Conservation (phyloP, 2,888 invertebrate genomes). For the Lepidocyrtoides sp. region DNA sequence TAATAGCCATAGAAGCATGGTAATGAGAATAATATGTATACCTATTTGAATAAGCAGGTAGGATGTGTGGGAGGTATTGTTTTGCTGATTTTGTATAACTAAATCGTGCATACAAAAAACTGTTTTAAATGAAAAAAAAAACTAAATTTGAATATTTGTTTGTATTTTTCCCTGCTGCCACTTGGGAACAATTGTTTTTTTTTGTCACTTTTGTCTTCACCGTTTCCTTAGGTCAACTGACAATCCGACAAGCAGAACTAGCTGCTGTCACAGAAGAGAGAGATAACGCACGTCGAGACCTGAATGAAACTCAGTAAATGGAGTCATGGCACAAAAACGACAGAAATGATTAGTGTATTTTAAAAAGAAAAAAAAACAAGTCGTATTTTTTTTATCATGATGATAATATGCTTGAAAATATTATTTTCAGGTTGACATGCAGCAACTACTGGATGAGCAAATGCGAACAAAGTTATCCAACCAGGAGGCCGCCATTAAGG, state of each 20-base stretch:
- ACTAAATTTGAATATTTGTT: no score
- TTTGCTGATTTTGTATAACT: no score
- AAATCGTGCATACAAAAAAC: no score
- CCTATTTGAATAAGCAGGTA: no score
- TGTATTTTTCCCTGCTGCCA: neutral
- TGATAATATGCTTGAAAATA: no score
- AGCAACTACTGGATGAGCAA: constrained; percentile 96
- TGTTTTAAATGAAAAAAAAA: no score
- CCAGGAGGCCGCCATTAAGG: constrained; percentile 82
- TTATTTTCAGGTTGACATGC: constrained; percentile 95
- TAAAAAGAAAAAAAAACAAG: no score
- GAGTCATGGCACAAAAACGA: no score
- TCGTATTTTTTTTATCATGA: constrained; percentile 89
- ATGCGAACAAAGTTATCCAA: constrained; percentile 93
- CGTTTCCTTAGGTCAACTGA: constrained; percentile 86
- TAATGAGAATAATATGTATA: no score
- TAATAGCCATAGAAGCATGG: no score
- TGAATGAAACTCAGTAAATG: constrained; percentile 91
- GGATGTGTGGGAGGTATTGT: no score
- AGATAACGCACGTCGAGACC: constrained; percentile 90
- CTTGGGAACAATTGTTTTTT: constrained; percentile 17
- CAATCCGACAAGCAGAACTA: constrained; percentile 91
- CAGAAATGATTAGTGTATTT: no score
- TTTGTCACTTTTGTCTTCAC: neutral
- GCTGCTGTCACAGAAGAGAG: constrained; percentile 94